Evolutionary conservation across 2,888 invertebrate species (phyloP).

Genomic region (Diarsia mendica): DNA sequence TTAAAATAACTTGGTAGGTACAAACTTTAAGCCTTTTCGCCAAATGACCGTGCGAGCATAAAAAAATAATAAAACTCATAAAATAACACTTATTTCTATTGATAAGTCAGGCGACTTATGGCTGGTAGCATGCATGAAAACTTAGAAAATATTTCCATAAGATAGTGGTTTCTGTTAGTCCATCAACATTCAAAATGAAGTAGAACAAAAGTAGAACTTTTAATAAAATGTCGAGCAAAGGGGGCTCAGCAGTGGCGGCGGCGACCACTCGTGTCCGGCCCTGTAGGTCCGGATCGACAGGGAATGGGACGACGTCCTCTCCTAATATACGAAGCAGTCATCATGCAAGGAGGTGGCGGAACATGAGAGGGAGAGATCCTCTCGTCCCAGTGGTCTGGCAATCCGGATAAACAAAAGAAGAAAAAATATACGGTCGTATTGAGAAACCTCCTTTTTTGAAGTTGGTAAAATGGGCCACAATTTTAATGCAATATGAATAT

Average conservation of each 20-base stretch:
- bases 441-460: too few relatives aligned
- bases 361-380: too few relatives aligned
- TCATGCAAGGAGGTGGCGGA: too few relatives aligned
- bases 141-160: not conserved
- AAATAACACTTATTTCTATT: conserved; percentile 37
- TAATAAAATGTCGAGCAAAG: not conserved
- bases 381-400: too few relatives aligned
- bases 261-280: too few relatives aligned
- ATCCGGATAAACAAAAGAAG: too few relatives aligned
- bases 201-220: not conserved
- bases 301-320: too few relatives aligned
- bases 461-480: too few relatives aligned
- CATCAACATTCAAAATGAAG: not conserved
- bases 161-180: not conserved
- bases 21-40: not conserved
- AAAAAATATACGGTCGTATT: too few relatives aligned
- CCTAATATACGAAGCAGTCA: too few relatives aligned
- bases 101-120: conserved; percentile 20
- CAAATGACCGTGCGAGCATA: conserved; percentile 14
- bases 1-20: not conserved
- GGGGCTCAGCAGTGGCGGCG: not conserved
- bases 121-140: not conserved
- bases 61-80: conserved; percentile 27
- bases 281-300: too few relatives aligned
- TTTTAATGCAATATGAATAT: not conserved